Conservation (phyloP, 2,113 vertebrate genomes). For the Hippocampus comes region DNA sequence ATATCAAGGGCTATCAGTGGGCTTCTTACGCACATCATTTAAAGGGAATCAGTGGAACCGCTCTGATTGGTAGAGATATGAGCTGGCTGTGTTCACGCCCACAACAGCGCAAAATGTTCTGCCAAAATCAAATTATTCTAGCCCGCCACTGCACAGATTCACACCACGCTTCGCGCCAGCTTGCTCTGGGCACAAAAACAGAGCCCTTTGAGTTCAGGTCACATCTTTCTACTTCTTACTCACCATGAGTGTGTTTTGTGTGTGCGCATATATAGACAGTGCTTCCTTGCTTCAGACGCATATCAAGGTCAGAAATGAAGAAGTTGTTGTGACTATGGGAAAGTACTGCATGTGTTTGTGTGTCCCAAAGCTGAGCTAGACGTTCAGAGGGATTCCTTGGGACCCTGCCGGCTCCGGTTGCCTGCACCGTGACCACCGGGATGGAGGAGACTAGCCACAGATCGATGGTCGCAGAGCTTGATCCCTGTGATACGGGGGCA, state of each 20-base stretch:
- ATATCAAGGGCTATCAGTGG: no score
- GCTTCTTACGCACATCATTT: no score
- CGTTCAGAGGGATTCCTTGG: constrained; percentile 69
- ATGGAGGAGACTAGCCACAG: constrained; percentile 73
- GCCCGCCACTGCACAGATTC: no score
- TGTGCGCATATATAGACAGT: constrained; percentile 27
- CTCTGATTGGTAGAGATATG: no score
- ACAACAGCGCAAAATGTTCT: no score
- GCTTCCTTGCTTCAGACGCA: constrained; percentile 49
- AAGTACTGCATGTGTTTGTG: constrained; percentile 34
- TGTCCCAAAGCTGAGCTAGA: constrained; percentile 52
- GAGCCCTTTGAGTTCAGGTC: neutral
- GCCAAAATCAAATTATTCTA: no score
- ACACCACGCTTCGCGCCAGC: no score
- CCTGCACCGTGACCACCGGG: constrained; percentile 65
- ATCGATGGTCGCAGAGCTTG: constrained; percentile 73
- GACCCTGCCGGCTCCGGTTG: constrained; percentile 72
- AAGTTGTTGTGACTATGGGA: constrained; percentile 40
- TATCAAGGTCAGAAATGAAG: constrained; percentile 70
- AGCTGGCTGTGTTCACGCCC: no score
- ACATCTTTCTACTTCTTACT: constrained; percentile 23
- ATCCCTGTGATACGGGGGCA: constrained; percentile 62
- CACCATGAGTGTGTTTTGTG: constrained; percentile 1
- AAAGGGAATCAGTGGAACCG: no score
- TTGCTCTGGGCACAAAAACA: no score